phyloP scores from a whole-genome alignment of 2,888 invertebrate genomes.

The Cylloceria caligata region DNA sequence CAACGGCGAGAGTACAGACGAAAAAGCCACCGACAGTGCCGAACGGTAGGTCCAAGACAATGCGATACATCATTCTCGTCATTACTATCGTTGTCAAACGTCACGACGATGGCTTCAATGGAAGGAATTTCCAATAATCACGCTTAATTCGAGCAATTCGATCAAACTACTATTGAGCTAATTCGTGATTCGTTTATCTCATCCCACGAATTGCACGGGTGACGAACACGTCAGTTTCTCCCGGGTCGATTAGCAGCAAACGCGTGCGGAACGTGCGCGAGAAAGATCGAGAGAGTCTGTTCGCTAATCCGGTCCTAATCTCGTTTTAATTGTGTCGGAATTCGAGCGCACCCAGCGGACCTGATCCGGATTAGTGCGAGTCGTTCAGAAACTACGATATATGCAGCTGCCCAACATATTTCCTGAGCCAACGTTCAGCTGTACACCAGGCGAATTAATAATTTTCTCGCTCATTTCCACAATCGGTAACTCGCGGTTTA shows the following conservation, averaged over 20 bases:
- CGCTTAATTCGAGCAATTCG: conserved; percentile 19
- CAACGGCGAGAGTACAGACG: conserved; percentile 99
- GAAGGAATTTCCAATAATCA: conserved; percentile 24
- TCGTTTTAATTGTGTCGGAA: conserved; percentile 77
- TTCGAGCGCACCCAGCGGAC: conserved; percentile 72
- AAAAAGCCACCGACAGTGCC: conserved; percentile 97
- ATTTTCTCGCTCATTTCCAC: conserved; percentile 4
- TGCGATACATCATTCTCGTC: neutral
- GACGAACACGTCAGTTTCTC: conserved; percentile 12
- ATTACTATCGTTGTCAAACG: neutral
- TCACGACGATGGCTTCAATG: neutral
- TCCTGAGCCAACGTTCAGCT: conserved; percentile 3
- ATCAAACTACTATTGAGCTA: conserved; percentile 25
- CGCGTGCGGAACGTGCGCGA: conserved; percentile 13
- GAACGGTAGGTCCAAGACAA: conserved; percentile 90
- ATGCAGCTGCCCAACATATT: conserved; percentile 54
- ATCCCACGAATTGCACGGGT: conserved; percentile 16
- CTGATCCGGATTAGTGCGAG: conserved; percentile 77
- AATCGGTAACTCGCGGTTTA: neutral
- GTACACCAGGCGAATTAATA: neutral
- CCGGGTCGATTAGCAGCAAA: conserved; percentile 38
- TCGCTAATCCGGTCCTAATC: conserved; percentile 77
- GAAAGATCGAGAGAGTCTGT: conserved; percentile 49
- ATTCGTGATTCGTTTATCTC: conserved; percentile 53
- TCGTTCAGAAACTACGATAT: conserved; percentile 49